phyloP scores from a whole-genome alignment of 2,797 vertebrate genomes.

The Cuniculus paca region DNA sequence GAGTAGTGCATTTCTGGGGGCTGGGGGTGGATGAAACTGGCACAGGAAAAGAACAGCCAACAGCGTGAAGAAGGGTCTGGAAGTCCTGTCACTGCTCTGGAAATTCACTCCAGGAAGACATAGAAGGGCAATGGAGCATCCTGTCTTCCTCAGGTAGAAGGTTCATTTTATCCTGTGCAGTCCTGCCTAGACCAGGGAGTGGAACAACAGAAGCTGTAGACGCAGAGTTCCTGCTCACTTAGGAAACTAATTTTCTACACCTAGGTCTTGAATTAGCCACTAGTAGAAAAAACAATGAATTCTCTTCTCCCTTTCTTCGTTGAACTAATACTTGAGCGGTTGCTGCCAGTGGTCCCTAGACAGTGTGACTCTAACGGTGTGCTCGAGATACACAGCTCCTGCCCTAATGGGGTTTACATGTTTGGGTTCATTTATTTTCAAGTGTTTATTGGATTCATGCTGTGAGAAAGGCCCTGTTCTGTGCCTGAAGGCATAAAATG shows the following conservation, averaged over 20 bases:
- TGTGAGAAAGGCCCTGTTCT: neutral
- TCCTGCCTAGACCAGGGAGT: neutral
- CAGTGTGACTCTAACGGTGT: neutral
- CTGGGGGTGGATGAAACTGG: neutral
- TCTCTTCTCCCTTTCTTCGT: neutral
- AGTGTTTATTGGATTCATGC: neutral
- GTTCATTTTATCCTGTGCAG: neutral
- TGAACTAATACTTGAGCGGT: neutral
- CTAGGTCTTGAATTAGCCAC: neutral
- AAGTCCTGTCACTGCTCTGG: neutral
- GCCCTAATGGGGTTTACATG: neutral
- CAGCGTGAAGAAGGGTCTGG: neutral
- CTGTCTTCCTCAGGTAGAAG: neutral
- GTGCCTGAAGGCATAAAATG: neutral
- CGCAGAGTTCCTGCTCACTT: neutral
- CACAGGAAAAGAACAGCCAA: neutral
- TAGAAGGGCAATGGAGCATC: neutral
- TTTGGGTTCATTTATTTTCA: neutral
- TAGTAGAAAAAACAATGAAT: neutral
- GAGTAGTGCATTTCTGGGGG: neutral
- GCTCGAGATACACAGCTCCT: neutral
- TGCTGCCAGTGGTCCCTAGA: neutral
- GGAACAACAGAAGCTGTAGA: neutral
- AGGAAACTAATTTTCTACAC: neutral
- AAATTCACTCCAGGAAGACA: neutral